These are phyloP conservation scores for Antrozous pallidus DNA, from an alignment of 2,797 vertebrate genomes.

Conservation along the genomic window DNA sequence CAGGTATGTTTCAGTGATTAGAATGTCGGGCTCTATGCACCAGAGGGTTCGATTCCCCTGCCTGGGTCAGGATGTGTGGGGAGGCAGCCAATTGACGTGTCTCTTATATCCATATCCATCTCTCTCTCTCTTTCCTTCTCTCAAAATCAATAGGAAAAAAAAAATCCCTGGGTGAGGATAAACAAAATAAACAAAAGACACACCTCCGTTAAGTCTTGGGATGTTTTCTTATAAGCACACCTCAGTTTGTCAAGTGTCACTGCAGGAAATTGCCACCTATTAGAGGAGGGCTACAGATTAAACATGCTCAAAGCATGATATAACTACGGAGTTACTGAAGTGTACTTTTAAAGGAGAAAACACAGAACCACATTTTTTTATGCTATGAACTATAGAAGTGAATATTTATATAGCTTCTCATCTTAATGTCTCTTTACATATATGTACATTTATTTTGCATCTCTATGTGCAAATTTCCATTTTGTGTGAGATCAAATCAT, in stretches of 20 bases:
- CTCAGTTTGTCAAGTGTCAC: background rate
- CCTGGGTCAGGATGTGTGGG: too few species aligned
- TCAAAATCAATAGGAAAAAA: too few species aligned
- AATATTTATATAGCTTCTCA: background rate
- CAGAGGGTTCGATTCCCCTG: too few species aligned
- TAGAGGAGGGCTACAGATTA: background rate
- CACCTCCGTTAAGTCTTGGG: background rate
- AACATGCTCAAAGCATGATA: background rate
- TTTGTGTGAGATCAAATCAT: constrained; percentile 3
- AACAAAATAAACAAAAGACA: too few species aligned
- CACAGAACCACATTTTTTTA: background rate
- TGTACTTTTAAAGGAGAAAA: constrained; percentile 20
- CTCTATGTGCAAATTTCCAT: background rate
- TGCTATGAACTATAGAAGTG: background rate
- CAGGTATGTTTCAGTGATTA: too few species aligned
- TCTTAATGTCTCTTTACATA: background rate
- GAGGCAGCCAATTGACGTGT: too few species aligned
- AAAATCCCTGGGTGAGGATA: too few species aligned
- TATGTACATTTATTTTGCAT: background rate
- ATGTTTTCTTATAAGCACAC: constrained; percentile 11
- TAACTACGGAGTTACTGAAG: background rate
- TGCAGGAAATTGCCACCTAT: background rate
- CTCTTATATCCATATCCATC: too few species aligned
- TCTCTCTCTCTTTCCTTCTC: too few species aligned
- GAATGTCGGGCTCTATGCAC: too few species aligned